Conservation (phyloP, 2,797 vertebrate species). For the Esox masquinongy region DNA sequence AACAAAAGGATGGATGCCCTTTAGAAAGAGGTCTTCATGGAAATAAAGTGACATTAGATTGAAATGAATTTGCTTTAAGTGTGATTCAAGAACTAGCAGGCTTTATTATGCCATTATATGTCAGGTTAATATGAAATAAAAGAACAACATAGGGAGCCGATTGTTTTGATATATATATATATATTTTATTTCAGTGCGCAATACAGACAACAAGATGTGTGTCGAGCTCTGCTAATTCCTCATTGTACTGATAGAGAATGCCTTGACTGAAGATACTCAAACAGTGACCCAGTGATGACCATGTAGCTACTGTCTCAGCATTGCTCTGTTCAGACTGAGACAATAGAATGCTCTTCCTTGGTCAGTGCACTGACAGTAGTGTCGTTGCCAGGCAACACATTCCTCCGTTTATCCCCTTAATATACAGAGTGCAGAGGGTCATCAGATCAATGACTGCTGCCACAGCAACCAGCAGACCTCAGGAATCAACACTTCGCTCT, state of each 20-base stretch:
- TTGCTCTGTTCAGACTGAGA: not conserved
- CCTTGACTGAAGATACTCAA: not conserved
- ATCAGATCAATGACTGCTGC: conserved; percentile 25
- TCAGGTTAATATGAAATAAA: not conserved
- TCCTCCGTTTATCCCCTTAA: conserved; percentile 28
- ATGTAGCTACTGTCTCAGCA: not conserved
- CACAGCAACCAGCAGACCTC: not conserved
- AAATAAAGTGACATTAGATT: not conserved
- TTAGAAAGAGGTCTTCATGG: not conserved
- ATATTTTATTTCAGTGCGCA: not conserved
- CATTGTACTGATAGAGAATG: not conserved
- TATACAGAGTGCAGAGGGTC: conserved; percentile 20
- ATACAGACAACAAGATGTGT: not conserved
- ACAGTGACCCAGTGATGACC: not conserved
- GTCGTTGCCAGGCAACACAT: conserved; percentile 60
- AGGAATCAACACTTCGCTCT: not conserved
- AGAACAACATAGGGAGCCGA: not conserved
- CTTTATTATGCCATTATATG: not conserved
- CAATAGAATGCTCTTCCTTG: conserved; percentile 2
- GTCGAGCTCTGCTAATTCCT: not conserved
- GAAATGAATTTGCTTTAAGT: not conserved
- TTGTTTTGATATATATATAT: not conserved
- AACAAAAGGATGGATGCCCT: not conserved
- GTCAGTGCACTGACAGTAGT: conserved; percentile 35
- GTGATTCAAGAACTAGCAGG: not conserved